Conservation (phyloP, 2,113 vertebrate genomes). For the Polyodon spathula region DNA sequence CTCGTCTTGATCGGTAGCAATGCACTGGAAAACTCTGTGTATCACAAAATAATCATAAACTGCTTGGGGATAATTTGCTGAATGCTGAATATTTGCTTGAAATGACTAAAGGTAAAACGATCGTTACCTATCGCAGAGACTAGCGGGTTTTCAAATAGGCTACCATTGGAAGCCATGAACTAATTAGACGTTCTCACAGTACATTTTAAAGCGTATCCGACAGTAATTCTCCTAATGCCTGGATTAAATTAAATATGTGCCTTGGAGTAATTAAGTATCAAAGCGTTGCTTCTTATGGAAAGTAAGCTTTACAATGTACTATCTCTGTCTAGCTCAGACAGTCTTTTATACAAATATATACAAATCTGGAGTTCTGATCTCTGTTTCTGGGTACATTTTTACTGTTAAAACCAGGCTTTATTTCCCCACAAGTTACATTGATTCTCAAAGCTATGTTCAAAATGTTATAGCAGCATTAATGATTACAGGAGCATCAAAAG, state of each 20-base stretch:
- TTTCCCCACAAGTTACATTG: no score
- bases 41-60: no score
- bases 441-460: no score
- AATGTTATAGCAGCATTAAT: no score
- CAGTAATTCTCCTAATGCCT: conserved; percentile 46
- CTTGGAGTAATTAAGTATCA: conserved; percentile 43
- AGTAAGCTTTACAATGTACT: neutral
- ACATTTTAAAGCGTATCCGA: conserved; percentile 32
- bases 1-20: no score
- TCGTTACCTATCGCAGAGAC: conserved; percentile 22
- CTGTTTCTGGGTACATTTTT: no score
- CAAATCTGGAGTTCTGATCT: no score
- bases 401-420: no score
- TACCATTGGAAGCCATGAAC: conserved; percentile 30
- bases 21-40: no score
- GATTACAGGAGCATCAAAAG: no score
- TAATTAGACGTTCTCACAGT: conserved; percentile 43
- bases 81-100: conserved; percentile 3
- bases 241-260: conserved; percentile 53
- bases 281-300: conserved; percentile 20
- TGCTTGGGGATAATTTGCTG: neutral
- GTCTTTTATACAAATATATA: no score
- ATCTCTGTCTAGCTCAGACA: no score
- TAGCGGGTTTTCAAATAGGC: conserved; percentile 32
- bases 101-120: conserved; percentile 8